phyloP scores from a whole-genome alignment of 1,140 invertebrate genomes.

The Ephestia elutella region DNA sequence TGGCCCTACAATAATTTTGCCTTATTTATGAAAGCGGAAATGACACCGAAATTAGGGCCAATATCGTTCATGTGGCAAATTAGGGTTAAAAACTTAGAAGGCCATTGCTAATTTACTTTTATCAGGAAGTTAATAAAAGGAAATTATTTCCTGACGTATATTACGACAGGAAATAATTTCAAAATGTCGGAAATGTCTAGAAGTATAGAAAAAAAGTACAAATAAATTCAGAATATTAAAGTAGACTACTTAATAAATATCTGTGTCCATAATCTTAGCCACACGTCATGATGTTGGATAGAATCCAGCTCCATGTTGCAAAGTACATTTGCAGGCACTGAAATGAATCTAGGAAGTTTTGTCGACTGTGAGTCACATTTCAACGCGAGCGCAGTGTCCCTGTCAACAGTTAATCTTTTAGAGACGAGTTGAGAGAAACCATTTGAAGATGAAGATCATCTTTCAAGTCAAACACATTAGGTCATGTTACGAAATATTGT shows the following conservation, averaged over 20 bases:
- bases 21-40: background rate
- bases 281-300: conserved; percentile 18
- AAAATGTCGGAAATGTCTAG: too few species aligned
- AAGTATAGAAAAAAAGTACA: too few species aligned
- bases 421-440: background rate
- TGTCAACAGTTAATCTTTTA: conserved; percentile 2
- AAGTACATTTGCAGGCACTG: conserved; percentile 1
- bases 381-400: background rate
- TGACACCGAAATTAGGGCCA: background rate
- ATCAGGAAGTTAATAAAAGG: background rate
- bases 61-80: background rate
- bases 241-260: background rate
- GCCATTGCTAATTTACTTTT: background rate
- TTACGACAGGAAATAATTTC: too few species aligned
- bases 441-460: background rate
- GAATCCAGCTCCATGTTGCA: conserved; percentile 21
- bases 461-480: background rate
- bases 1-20: background rate
- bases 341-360: conserved; percentile 5
- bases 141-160: too few species aligned
- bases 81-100: background rate
- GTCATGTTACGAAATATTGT: background rate
- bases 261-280: background rate
- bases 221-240: background rate
- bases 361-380: conserved; percentile 2